Evolutionary conservation across 2,888 invertebrate species (phyloP), one percentile per base, ranked within the genome.

Genomic region (Parnassius apollo): DNA sequence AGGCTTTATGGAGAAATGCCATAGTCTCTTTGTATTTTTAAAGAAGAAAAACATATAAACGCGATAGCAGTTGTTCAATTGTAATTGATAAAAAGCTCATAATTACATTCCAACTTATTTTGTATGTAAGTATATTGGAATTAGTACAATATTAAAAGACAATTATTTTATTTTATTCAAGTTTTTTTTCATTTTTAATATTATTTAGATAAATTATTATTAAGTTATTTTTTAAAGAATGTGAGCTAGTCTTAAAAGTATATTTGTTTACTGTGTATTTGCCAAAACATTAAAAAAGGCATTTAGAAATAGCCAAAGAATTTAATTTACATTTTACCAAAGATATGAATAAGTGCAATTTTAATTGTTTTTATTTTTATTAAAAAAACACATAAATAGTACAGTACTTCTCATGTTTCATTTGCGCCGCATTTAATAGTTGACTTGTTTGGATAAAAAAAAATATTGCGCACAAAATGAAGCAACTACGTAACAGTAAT

Each of bases 281-380:
- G 46, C 46, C 13, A 22, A 46, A 13, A 18, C 22, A 54, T 42
- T 57, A 8, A 49, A 48, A 49, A n/a, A n/a, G 12, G 44, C 50
- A 13, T 46, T 52, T 12, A 42, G n/a, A 57, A 9, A 8, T 22
- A 58, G 50, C 58, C 62, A 58, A 62, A 62, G 62, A 51, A n/a
- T 11, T 12, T 12, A n/a, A n/a, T 56, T 35, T 9, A 56, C 18
- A 59, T 13, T 61, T 60, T 49, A 65, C 66, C 66, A 67, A 67
- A 67, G 66, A 65, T 48, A 48, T 61, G 18, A 50, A 25, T 57
- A 54, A 56, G 67, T 67, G 67, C 67, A 67, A 67, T 67, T 62
- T 22, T 57, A 50, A 44, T 51, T n/a, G 22, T 50, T 46, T 46
- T 46, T 46, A 12, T 11, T 46, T 46, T 46, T 12, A 12, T 46